Evolutionary conservation across 2,888 invertebrate species (phyloP).

Genomic region (Phengaris arion): DNA sequence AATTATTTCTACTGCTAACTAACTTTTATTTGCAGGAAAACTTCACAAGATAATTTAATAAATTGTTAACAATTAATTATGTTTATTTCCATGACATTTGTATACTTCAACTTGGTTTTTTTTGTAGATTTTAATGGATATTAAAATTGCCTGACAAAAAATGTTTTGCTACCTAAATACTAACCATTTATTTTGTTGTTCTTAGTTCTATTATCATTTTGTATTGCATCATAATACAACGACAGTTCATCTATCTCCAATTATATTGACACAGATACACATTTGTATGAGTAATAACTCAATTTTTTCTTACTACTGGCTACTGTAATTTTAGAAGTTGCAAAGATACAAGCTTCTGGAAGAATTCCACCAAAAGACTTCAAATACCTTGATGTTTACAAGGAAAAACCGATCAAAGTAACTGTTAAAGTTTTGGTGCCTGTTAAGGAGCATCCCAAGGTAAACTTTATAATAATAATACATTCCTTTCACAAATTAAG

Average conservation of each 20-base stretch:
- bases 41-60: not conserved
- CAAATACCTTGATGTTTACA: conserved; percentile 87
- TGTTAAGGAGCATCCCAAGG: conserved; percentile 86
- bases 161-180: too few relatives aligned
- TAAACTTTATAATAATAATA: conserved; percentile 44
- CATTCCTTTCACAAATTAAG: too few relatives aligned
- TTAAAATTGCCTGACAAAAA: too few relatives aligned
- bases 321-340: conserved; percentile 81
- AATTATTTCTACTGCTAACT: not conserved
- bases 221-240: not conserved
- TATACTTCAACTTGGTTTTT: too few relatives aligned
- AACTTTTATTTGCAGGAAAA: not conserved
- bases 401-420: conserved; percentile 86
- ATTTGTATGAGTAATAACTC: not conserved
- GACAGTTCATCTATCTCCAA: not conserved
- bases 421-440: conserved; percentile 87
- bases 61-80: too few relatives aligned
- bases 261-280: not conserved
- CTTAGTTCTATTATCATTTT: too few relatives aligned
- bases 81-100: too few relatives aligned
- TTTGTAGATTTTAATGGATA: too few relatives aligned
- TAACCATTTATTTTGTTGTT: too few relatives aligned
- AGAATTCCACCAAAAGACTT: conserved; percentile 82
- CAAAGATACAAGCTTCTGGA: conserved; percentile 84
- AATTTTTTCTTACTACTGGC: not conserved